Conservation (phyloP, 2,797 vertebrate genomes). For the Lemur catta region DNA sequence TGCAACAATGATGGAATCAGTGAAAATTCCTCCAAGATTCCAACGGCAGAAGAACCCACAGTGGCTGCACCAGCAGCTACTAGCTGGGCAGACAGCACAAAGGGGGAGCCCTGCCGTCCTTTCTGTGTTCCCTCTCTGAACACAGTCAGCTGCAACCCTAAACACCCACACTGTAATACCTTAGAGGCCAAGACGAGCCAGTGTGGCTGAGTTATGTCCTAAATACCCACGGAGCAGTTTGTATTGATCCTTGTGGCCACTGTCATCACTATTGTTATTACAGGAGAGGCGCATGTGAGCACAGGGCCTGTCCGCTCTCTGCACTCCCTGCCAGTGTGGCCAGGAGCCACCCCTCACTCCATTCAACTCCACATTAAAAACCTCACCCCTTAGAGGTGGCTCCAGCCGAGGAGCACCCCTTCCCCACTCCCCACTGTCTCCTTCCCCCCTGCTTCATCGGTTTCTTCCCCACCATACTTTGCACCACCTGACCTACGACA, state of each 20-base stretch:
- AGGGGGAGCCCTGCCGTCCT: neutral
- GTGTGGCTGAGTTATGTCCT: neutral
- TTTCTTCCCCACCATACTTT: neutral
- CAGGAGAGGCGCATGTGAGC: neutral
- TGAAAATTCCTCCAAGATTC: neutral
- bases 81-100: neutral
- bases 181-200: neutral
- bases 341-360: accelerated
- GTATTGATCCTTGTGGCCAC: neutral
- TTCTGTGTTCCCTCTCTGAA: neutral
- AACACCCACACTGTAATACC: neutral
- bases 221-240: neutral
- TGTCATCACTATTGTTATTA: neutral
- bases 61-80: too few species aligned
- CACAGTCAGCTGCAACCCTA: neutral
- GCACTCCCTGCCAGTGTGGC: neutral
- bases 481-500: neutral
- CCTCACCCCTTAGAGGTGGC: neutral
- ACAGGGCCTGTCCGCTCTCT: neutral
- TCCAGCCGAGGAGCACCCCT: neutral
- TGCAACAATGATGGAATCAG: neutral
- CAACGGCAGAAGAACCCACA: neutral
- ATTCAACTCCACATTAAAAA: neutral
- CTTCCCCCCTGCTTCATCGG: neutral
- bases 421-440: neutral